Evolutionary conservation across 2,888 invertebrate genomes (phyloP).

Genomic region (Andricus curvator): DNA sequence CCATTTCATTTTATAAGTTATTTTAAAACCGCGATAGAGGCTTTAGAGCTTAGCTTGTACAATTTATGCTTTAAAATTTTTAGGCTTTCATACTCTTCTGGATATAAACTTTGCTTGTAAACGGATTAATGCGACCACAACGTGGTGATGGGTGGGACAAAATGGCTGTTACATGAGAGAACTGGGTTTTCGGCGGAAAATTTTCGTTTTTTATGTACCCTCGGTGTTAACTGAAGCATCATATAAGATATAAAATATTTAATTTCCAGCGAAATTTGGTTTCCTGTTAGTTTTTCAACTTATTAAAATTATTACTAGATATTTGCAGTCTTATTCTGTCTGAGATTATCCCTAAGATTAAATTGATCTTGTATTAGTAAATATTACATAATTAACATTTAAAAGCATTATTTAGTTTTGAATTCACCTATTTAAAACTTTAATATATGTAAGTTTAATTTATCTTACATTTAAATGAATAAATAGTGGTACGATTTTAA

Average conservation of each 20-base stretch:
- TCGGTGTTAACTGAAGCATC: not conserved
- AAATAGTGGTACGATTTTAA: too few relatives aligned
- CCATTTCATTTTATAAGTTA: not conserved
- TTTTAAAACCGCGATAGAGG: conserved; percentile 1
- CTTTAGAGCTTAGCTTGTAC: conserved; percentile 32
- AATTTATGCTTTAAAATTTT: conserved; percentile 37
- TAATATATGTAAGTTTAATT: too few relatives aligned
- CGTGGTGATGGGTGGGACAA: not conserved
- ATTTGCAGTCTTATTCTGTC: not conserved
- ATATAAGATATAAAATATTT: not conserved
- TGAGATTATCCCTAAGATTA: not conserved
- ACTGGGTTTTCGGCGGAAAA: not conserved
- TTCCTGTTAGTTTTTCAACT: not conserved
- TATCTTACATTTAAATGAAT: too few relatives aligned
- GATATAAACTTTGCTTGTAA: conserved; percentile 25
- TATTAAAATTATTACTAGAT: too few relatives aligned
- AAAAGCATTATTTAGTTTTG: too few relatives aligned
- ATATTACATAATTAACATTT: too few relatives aligned
- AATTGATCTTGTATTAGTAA: too few relatives aligned
- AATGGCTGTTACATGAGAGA: not conserved
- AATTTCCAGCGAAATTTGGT: not conserved
- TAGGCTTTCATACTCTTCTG: conserved; percentile 16
- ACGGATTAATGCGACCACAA: conserved; percentile 36
- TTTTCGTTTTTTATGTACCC: not conserved
- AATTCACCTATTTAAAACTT: too few relatives aligned